These are phyloP conservation scores for Anarrhichthys ocellatus DNA, from an alignment of 2,113 vertebrate species.

Conservation along the genomic window DNA sequence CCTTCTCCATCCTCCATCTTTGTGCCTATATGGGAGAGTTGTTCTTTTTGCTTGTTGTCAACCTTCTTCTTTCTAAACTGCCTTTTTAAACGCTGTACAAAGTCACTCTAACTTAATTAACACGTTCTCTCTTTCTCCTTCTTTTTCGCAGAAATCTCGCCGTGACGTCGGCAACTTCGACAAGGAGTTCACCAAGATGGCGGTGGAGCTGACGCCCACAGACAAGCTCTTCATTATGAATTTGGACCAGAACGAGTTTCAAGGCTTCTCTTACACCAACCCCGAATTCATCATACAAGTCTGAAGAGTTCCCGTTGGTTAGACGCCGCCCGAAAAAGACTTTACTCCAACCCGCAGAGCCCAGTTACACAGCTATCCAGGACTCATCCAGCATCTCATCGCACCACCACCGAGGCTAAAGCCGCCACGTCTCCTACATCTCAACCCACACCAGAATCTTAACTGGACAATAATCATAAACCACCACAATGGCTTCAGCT, in stretches of 20 bases:
- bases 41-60: constrained; percentile 28
- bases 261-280: constrained; percentile 98
- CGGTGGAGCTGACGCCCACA: constrained; percentile 95
- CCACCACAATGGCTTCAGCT: not conserved
- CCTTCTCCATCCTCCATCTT: constrained; percentile 28
- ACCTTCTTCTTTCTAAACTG: not conserved
- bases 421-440: not conserved
- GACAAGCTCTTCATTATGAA: constrained; percentile 99
- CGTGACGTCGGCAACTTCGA: constrained; percentile 97
- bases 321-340: constrained; percentile 31
- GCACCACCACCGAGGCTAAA: not conserved
- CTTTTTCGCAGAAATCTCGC: constrained; percentile 88
- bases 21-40: constrained; percentile 44
- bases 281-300: constrained; percentile 97
- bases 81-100: not conserved
- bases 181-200: constrained; percentile 99
- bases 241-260: constrained; percentile 99
- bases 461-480: constrained; percentile 17
- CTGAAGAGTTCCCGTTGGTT: constrained; percentile 75
- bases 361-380: constrained; percentile 15
- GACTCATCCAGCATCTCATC: constrained; percentile 18
- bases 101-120: not conserved
- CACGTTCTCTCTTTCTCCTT: not conserved
- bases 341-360: constrained; percentile 15
- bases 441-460: constrained; percentile 10